Percentiles rank a stretch among this genome's conserved stretches.
These are phyloP conservation scores for Melospiza georgiana DNA, from an alignment of 2,113 vertebrate genomes.

Conservation along the genomic window DNA sequence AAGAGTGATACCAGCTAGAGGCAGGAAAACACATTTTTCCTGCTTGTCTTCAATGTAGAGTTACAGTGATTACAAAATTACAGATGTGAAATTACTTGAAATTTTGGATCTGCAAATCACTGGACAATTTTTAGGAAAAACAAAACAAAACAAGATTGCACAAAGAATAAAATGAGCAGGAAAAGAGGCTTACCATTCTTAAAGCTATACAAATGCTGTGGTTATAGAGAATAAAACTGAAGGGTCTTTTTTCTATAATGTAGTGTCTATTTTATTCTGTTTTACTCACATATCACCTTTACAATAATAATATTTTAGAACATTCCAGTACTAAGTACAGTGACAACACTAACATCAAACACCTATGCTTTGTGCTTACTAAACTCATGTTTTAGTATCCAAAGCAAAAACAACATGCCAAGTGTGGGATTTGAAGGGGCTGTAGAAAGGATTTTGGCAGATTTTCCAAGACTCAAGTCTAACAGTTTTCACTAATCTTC, in stretches of 20 bases:
- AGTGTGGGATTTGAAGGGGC: neutral
- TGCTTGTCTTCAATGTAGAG: neutral
- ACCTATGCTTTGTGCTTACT: neutral
- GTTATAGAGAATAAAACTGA: neutral
- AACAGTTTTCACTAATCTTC: neutral
- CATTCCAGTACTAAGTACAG: neutral
- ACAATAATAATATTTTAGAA: neutral
- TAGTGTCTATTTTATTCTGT: neutral
- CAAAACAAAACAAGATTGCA: neutral
- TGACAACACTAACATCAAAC: neutral
- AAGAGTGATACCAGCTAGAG: neutral
- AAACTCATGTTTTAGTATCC: neutral
- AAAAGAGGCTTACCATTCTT: neutral
- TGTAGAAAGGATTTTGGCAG: neutral
- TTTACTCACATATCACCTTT: neutral
- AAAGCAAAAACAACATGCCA: neutral
- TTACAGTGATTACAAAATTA: neutral
- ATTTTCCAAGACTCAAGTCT: neutral
- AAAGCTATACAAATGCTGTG: neutral
- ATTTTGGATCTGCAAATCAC: neutral
- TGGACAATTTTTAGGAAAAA: neutral
- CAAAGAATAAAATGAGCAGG: neutral
- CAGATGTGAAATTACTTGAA: neutral
- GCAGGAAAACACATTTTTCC: neutral
- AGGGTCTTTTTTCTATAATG: rapidly evolving